Base-by-base conservation (phyloP, 2,113 vertebrate genomes). In the Vulpes ferrilata region DNA sequence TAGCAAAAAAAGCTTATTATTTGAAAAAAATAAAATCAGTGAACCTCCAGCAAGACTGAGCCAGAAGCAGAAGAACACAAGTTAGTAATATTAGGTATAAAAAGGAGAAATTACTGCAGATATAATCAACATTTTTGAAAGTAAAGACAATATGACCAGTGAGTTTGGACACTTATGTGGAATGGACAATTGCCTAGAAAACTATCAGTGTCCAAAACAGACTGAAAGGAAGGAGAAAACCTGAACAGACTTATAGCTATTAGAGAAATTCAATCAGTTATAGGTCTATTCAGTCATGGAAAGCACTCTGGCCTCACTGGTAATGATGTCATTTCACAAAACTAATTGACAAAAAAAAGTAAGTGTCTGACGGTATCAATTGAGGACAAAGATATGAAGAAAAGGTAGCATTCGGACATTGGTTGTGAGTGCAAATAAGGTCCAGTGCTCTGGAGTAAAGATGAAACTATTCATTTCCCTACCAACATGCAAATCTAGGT, bases 151-250 rank as follows among this genome's bases (percentile, higher is more conserved):
- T 83, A 23, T 4, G 51, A 20, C 32, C 32, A 64, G 53, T 94
- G 55, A 73, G 60, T 83, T 38, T 87, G 84, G 93, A 90, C 90
- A 32, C 22, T 30, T 25, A 82, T 9, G 38, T 23, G 19, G 10
- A 87, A n/a, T 90, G 27, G 55, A 95, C 32, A 93, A 25, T 74
- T 94, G 5, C 62, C 69, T 74, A 23, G 43, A 67, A 92, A 86
- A 73, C 38, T 57, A 30, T 2, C 88, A 59, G n/a, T 83, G 69
- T 9, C 60, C 4, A 60, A 79, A 92, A 73, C 3, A 74, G 73
- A 55, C 32, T 38, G 5, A 81, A 82, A 69, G 4, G 10, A 71
- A 87, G 20, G 35, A 67, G 64, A 67, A 85, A 92, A 69, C 30
- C n/a, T 23, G 32, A 62, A 38, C 4, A 55, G 32, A 43, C 23